Evolutionary conservation across 2,113 vertebrate genomes (phyloP), one percentile per base, ranked within the genome.

Genomic region (Ia io): DNA sequence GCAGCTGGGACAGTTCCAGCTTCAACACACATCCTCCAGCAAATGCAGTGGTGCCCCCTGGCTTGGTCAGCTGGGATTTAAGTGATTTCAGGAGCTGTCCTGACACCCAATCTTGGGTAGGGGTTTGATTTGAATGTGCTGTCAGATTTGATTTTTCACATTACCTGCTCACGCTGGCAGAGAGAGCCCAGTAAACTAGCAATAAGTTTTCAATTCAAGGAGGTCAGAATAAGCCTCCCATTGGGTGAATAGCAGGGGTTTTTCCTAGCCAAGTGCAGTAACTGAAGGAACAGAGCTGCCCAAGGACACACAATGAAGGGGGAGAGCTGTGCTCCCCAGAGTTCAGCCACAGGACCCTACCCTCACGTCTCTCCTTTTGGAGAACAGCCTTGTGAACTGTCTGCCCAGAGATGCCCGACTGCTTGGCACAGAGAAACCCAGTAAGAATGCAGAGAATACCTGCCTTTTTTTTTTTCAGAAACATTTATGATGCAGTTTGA

Each of bases 81-180:
- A 98, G 91, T 96, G 91, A 88, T 59, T 98, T 92, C 95, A 97
- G 56, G 82, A 97, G 96, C 96, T 70, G 42, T 82, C 40, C 35
- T 65, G 89, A 97, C 96, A 96, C 95, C 70, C 82, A 96, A 69
- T 98, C 97, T 98, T 94, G 97, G 95, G 94, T 95, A 98, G 94
- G 95, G 91, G 92, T 97, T 96, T 85, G 78, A 95, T 95, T 98
- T 97, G 95, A 98, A 98, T 91, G 93, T 95, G 78, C 96, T 96
- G 98, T 98, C 98, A 97, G 86, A 95, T 98, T 97, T 97, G 95
- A 98, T 98, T 98, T 98, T 96, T 98, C 97, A 97, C 94, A 98
- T 98, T 97, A 97, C 93, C 95, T 95, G 95, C 96, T 97, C 95
- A 80, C 94, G 96, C 94, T 97, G 95, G 95, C 92, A 97, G 95